phyloP scores from a whole-genome alignment of 2,888 invertebrate species.

The Cylloceria caligata region DNA sequence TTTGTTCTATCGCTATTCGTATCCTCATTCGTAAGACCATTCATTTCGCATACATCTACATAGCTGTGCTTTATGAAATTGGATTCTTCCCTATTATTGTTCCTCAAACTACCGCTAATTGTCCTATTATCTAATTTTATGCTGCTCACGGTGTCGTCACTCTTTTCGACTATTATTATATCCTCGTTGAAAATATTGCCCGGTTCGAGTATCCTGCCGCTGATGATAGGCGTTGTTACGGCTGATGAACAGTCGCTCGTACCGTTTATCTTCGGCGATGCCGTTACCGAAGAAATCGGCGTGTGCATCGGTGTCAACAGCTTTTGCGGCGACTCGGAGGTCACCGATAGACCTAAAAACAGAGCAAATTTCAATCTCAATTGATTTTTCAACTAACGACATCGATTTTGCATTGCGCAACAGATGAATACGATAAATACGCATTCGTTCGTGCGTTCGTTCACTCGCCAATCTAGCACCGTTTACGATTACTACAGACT shows the following conservation, averaged over 20 bases:
- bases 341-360: slow-evolving; percentile 78
- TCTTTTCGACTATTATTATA: slow-evolving; percentile 78
- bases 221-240: slow-evolving; percentile 35
- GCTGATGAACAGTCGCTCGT: slow-evolving; percentile 66
- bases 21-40: slow-evolving; percentile 67
- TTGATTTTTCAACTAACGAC: background rate
- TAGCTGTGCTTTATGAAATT: slow-evolving; percentile 65
- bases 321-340: slow-evolving; percentile 82
- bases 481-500: too few relatives aligned
- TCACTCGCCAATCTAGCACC: too few relatives aligned
- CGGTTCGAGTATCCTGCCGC: slow-evolving; percentile 35
- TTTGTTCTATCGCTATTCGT: slow-evolving; percentile 72
- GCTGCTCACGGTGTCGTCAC: slow-evolving; percentile 76
- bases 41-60: slow-evolving; percentile 69
- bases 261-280: slow-evolving; percentile 80
- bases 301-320: slow-evolving; percentile 77
- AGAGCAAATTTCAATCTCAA: slow-evolving; percentile 10
- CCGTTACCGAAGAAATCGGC: slow-evolving; percentile 74
- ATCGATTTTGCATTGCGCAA: too few relatives aligned
- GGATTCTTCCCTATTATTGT: slow-evolving; percentile 67
- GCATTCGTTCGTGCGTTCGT: too few relatives aligned
- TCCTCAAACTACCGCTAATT: slow-evolving; percentile 73
- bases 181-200: slow-evolving; percentile 72
- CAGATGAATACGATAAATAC: too few relatives aligned
- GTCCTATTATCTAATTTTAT: slow-evolving; percentile 77